Evolutionary conservation across 1,140 invertebrate genomes (phyloP), one percentile per base, ranked within the genome.

Genomic region (Aleiodes sp.): DNA sequence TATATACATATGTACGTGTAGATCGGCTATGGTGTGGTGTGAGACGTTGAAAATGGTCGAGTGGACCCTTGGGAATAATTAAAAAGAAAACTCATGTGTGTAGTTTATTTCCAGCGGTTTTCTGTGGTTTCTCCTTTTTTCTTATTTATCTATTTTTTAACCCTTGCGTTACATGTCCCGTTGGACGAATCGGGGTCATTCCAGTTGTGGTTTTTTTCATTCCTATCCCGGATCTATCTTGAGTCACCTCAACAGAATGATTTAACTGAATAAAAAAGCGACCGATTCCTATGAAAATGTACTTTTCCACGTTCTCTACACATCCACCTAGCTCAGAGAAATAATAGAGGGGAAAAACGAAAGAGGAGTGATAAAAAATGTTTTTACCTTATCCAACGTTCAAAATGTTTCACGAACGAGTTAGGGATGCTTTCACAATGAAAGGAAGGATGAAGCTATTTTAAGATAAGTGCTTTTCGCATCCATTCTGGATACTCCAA

Each of bases 391-490:
- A 14, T 16, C 19, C 41, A n/a, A 14, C 41, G 41, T 16, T n/a
- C 6, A 19, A 46, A 46, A 19, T 14, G 41, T 16, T 46, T n/a
- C n/a, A 10, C 31, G 4, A 6, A 10, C 31, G 31, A 35, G n/a
- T 43, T 43, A 43, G n/a, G 9, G 39, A 41, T 43, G 52, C 52
- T 56, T 29, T 56, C 28, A 56, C 24, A 56, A 3, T 21, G 19
- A 0, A 28, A 28, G 19, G 31, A 63, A 35, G 37, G 28, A 63
- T 39, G 43, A 26, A 29, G 39, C 0, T 28, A 64, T 64, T 64
- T 21, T n/a, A 28, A 19, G 37, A 10, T 24, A 64, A 64, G 21
- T 41, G 37, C 62, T 64, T 64, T 64, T 41, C 62, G 16, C n/a
- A 12, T 64, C 37, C 62, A 64, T 43, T 26, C 33, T 43, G 35